Evolutionary conservation across 2,113 vertebrate species (phyloP), one percentile per base, ranked within the genome.

Genomic region (Trochalopteron elliotii): DNA sequence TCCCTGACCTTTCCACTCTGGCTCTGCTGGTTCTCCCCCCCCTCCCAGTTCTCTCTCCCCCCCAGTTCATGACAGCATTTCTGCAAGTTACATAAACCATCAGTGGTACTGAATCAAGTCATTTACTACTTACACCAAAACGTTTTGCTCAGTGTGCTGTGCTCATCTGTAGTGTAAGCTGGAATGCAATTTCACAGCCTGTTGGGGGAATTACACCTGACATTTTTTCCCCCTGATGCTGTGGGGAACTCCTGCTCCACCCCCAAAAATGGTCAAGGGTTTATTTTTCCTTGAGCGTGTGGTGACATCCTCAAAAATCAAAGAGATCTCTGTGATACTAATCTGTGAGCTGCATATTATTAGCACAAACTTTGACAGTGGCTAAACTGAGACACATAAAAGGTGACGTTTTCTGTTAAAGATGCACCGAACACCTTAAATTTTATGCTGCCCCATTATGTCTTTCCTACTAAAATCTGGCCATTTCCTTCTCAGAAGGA

Each of bases 151-250:
- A 80, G 55, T 87, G 92, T 87, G 94, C 97, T 90, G 85, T 87
- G 97, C 96, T 98, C 97, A 98, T 97, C 94, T 95, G 87, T 70
- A 92, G 95, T 97, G 97, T 98, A 99, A 99, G 99, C 98, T 97
- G 98, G 97, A 98, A 98, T 97, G 98, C 96, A 99, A 99, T 99
- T 99, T 99, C 99, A 99, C 98, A 99, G 98, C 97, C 99, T 98
- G 98, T 98, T 98, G 98, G 97, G 98, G 97, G 89, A 98, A 98
- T 98, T 97, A 97, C 57, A 98, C 91, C 94, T 75, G 64, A 94
- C 47, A 47, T 37, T 90, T 72, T 93, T 93, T 92, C 70, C 97
- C 97, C 25, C 5, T 65, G 72, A 97, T 93, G 94, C 82, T 97
- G 45, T 81, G 93, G 74, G 88, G 61, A 49, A 89, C 47, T 93